Conservation (phyloP, 2,888 invertebrate genomes). For the Agrochola circellaris region DNA sequence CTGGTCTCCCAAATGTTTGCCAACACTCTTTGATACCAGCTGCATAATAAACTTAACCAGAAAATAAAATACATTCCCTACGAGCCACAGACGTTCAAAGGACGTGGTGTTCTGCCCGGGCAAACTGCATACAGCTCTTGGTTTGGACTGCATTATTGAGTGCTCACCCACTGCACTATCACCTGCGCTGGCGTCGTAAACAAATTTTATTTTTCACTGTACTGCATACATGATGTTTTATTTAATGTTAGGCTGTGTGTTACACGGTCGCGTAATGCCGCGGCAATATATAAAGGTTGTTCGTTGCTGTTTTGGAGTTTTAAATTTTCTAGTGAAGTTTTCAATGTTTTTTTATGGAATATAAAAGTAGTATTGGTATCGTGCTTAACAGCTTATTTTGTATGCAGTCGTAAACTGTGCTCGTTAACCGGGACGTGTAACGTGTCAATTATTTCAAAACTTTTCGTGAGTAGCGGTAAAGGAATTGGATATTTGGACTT, state of each 20-base stretch:
- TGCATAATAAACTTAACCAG: conserved; percentile 34
- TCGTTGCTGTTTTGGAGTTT: conserved; percentile 22
- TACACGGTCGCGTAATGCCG: conserved; percentile 58
- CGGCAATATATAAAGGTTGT: conserved; percentile 31
- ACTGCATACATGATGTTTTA: conserved; percentile 53
- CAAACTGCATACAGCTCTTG: conserved; percentile 40
- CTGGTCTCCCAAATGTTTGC: conserved; percentile 5
- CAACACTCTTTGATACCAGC: conserved; percentile 26
- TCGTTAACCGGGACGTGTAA: conserved; percentile 22
- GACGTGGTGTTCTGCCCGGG: conserved; percentile 29
- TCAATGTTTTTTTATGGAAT: conserved; percentile 46
- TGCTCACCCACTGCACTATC: conserved; percentile 47
- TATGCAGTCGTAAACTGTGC: conserved; percentile 17
- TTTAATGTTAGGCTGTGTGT: conserved; percentile 51
- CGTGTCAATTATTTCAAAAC: conserved; percentile 17
- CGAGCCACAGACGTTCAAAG: conserved; percentile 6
- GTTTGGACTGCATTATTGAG: conserved; percentile 64
- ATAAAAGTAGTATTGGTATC: conserved; percentile 30
- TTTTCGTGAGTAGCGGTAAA: background rate
- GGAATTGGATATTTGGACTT: background rate
- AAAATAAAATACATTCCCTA: conserved; percentile 45
- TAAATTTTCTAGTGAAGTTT: conserved; percentile 35
- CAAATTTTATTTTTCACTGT: conserved; percentile 63
- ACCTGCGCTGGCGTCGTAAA: conserved; percentile 56
- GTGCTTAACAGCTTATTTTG: conserved; percentile 14